A percentile compares a stretch with the other conserved stretches of the same genome.
These are phyloP conservation scores for Perizoma affinitatum DNA, from an alignment of 2,888 invertebrate genomes.

Conservation along the genomic window DNA sequence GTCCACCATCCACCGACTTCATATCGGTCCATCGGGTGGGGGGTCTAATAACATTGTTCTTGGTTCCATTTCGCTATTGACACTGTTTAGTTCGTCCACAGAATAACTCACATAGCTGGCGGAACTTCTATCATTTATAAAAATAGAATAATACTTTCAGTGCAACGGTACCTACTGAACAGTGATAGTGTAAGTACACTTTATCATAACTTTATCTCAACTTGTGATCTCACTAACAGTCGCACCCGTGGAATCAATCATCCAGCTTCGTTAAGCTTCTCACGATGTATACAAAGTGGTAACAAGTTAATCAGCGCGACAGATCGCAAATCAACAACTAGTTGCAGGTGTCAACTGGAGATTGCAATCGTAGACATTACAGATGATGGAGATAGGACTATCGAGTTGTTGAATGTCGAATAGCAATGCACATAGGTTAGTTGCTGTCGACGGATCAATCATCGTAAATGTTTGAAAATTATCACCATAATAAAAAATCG, in stretches of 20 bases:
- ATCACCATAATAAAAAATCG: too few species aligned
- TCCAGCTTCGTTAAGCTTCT: slow-evolving; percentile 27
- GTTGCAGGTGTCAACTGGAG: slow-evolving; percentile 45
- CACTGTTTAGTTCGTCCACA: too few species aligned
- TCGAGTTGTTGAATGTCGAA: slow-evolving; percentile 15
- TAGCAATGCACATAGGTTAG: not conserved
- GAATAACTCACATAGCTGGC: too few species aligned
- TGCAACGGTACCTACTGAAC: too few species aligned
- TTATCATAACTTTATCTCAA: too few species aligned
- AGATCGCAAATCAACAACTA: slow-evolving; percentile 35
- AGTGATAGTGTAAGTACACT: too few species aligned
- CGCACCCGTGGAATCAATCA: slow-evolving; percentile 24
- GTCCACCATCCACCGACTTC: too few species aligned
- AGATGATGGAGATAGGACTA: slow-evolving; percentile 50
- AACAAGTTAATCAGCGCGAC: slow-evolving; percentile 35
- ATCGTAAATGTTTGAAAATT: not conserved
- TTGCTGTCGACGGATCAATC: not conserved
- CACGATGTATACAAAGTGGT: slow-evolving; percentile 29
- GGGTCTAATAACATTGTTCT: too few species aligned
- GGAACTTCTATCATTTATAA: too few species aligned
- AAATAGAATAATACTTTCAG: too few species aligned
- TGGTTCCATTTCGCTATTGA: too few species aligned
- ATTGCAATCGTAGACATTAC: slow-evolving; percentile 50
- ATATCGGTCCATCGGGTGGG: too few species aligned
- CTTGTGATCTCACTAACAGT: slow-evolving; percentile 7